Percentiles rank a stretch among this genome's conserved stretches.
These are phyloP conservation scores for Drosophila rubida DNA, from an alignment of 2,888 invertebrate species.

Conservation along the genomic window DNA sequence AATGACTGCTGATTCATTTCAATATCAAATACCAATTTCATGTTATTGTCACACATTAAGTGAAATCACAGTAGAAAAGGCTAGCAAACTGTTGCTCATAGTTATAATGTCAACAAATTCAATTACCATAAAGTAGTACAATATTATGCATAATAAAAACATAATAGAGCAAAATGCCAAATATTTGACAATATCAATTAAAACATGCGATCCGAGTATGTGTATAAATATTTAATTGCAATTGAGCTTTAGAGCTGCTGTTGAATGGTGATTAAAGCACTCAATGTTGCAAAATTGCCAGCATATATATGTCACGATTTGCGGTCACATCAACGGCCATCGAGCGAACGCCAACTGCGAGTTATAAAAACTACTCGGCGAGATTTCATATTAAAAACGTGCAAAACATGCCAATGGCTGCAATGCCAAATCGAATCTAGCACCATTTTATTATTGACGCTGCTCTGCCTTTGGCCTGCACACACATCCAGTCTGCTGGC, in stretches of 20 bases:
- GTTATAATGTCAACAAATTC: not conserved
- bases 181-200: constrained; percentile 11
- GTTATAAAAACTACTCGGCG: constrained; percentile 31
- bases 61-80: not conserved
- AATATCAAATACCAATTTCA: too few species aligned
- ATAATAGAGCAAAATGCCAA: not conserved
- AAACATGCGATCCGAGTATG: not conserved
- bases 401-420: constrained; percentile 49
- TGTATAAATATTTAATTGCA: constrained; percentile 16
- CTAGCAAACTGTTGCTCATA: not conserved
- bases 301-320: constrained; percentile 30
- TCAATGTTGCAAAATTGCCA: constrained; percentile 15
- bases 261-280: not conserved
- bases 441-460: constrained; percentile 40
- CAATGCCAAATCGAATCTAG: constrained; percentile 20
- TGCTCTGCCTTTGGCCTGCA: constrained; percentile 24
- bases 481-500: constrained; percentile 30
- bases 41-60: too few species aligned
- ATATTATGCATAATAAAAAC: not conserved
- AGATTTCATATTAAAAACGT: constrained; percentile 66
- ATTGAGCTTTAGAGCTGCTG: not conserved
- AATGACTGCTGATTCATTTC: too few species aligned
- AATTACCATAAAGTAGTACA: not conserved
- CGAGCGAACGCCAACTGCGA: constrained; percentile 14
- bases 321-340: constrained; percentile 35